Evolutionary conservation across 2,797 vertebrate species (phyloP).

Genomic region (Eulemur mongoz): DNA sequence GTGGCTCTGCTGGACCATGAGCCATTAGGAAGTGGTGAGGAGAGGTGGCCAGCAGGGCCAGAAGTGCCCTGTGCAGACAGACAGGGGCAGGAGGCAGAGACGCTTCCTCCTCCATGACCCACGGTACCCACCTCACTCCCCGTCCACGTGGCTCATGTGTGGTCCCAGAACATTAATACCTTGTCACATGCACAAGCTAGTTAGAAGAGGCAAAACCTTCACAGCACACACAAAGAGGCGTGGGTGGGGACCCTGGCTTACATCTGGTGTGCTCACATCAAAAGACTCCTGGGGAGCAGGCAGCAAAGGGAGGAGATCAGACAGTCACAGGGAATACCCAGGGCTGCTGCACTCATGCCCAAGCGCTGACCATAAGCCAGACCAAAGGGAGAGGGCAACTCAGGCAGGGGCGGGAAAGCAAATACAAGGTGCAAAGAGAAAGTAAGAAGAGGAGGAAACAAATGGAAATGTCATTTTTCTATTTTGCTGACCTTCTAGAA

Average conservation of each 20-base stretch:
- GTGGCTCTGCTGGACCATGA: not conserved
- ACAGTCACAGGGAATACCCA: not conserved
- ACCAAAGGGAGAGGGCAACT: not conserved
- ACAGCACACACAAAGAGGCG: constrained; percentile 78
- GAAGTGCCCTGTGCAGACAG: not conserved
- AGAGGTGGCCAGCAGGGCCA: not conserved
- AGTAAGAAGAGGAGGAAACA: constrained; percentile 64
- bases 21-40: not conserved
- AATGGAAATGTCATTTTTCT: not conserved
- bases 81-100: not conserved
- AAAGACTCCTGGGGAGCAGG: constrained; percentile 85
- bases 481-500: not conserved
- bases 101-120: not conserved
- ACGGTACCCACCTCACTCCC: not conserved
- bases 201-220: not conserved
- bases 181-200: not conserved
- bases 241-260: constrained; percentile 88
- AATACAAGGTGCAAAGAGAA: constrained; percentile 68
- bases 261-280: constrained; percentile 91
- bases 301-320: constrained; percentile 83
- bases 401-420: constrained; percentile 65
- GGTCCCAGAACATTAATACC: not conserved
- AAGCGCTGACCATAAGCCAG: constrained; percentile 31
- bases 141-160: not conserved
- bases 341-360: not conserved